Conservation (phyloP, 2,113 vertebrate species). For the Myiozetetes cayanensis region DNA sequence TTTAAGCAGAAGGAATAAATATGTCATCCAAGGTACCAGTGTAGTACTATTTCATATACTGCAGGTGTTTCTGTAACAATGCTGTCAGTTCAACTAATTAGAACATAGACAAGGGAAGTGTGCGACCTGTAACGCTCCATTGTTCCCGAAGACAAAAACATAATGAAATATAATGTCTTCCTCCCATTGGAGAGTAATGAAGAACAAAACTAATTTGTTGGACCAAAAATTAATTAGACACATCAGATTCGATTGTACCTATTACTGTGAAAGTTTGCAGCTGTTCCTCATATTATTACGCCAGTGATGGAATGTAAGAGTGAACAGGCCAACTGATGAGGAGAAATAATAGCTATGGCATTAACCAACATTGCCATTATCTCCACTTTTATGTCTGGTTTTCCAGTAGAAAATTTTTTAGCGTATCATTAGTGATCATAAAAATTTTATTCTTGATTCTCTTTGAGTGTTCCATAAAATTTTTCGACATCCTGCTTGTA, state of each 20-base stretch:
- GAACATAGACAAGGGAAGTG: constrained; percentile 62
- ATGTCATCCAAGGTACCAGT: not conserved
- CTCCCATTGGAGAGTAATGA: constrained; percentile 78
- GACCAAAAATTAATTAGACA: constrained; percentile 82
- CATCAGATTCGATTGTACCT: constrained; percentile 74
- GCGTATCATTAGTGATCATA: not conserved
- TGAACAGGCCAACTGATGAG: constrained; percentile 43
- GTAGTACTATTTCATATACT: constrained; percentile 23
- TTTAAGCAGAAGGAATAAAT: constrained; percentile 39
- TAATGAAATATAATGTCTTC: constrained; percentile 77
- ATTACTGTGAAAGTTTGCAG: constrained; percentile 76
- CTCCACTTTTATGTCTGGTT: not conserved
- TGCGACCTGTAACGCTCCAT: constrained; percentile 65
- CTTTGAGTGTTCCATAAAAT: not conserved
- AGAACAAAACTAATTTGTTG: constrained; percentile 82
- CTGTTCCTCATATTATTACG: constrained; percentile 64
- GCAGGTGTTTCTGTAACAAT: constrained; percentile 68
- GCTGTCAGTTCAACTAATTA: constrained; percentile 74
- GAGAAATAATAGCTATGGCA: constrained; percentile 5
- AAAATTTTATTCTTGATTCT: not conserved
- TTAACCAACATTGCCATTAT: not conserved
- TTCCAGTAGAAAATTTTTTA: not conserved
- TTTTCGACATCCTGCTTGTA: not conserved
- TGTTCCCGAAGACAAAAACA: constrained; percentile 75
- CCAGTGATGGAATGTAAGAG: constrained; percentile 41